These are phyloP conservation scores for cat (Felis catus) DNA, from an alignment of 2,113 vertebrate species.

Conservation along the genomic window F.catus_Fca126_mat1.0 CM031414.1:132071501-132072000, in stretches of 20 bases:
- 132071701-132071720: neutral
- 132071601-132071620: neutral
- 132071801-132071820: slow-evolving; percentile 15
- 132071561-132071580: neutral
- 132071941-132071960: neutral
- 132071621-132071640: neutral
- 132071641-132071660: neutral
- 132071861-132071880: neutral
- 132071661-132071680: neutral
- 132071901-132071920: neutral
- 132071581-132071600: neutral
- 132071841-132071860: neutral
- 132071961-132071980: neutral
- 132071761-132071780: neutral
- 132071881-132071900: neutral
- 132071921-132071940: slow-evolving; percentile 1
- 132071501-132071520: neutral
- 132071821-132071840: neutral
- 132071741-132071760: neutral
- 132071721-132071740: neutral
- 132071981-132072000: neutral
- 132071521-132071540: neutral
- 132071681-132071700: neutral
- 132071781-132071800: neutral
- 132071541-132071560: neutral